These are phyloP conservation scores for Varecia variegata DNA, from an alignment of 2,797 vertebrate species.

Conservation along the genomic window DNA sequence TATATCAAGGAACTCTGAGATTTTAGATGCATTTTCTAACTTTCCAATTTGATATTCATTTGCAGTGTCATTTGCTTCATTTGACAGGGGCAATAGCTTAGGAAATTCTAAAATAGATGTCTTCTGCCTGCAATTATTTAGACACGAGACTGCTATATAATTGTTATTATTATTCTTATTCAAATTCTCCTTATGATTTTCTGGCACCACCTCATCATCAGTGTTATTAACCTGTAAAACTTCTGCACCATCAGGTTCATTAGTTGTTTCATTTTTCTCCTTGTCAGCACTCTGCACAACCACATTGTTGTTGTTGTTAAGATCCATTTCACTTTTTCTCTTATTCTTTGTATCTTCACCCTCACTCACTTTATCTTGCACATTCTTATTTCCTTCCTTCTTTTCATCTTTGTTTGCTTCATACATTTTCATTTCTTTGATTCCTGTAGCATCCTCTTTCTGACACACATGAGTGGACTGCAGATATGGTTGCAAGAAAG, in stretches of 20 bases:
- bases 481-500: slow-evolving; percentile 62
- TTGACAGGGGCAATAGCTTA: slow-evolving; percentile 59
- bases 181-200: slow-evolving; percentile 82
- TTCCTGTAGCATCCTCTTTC: slow-evolving; percentile 75
- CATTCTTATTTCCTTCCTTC: slow-evolving; percentile 66
- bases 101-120: slow-evolving; percentile 59
- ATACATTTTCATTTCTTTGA: slow-evolving; percentile 63
- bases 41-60: slow-evolving; percentile 61
- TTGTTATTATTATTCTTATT: slow-evolving; percentile 89
- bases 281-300: slow-evolving; percentile 69
- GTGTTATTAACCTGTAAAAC: slow-evolving; percentile 87
- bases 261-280: slow-evolving; percentile 74
- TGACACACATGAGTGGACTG: slow-evolving; percentile 64
- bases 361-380: slow-evolving; percentile 69
- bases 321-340: slow-evolving; percentile 79
- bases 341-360: slow-evolving; percentile 74
- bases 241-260: slow-evolving; percentile 61
- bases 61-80: slow-evolving; percentile 22
- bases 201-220: slow-evolving; percentile 80
- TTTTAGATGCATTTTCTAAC: slow-evolving; percentile 67
- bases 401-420: slow-evolving; percentile 73
- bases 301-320: slow-evolving; percentile 64
- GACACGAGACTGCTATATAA: slow-evolving; percentile 51
- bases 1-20: slow-evolving; percentile 69
- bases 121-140: slow-evolving; percentile 63